Evolutionary conservation across 2,888 invertebrate species (phyloP).

Genomic region (Hesperia comma): DNA sequence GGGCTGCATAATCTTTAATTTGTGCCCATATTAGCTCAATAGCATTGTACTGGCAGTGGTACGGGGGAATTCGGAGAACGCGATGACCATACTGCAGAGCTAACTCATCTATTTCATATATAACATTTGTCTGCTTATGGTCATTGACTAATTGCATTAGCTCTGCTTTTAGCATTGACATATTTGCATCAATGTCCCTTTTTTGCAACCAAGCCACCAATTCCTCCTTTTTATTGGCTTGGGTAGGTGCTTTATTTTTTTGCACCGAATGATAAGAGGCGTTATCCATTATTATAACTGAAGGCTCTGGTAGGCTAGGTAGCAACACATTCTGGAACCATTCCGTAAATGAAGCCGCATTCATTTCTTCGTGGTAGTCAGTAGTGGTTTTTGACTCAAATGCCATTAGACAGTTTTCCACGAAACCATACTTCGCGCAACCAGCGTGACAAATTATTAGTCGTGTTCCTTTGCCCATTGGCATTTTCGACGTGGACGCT

Average conservation of each 20-base stretch:
- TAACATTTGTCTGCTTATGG: neutral
- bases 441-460: too few species aligned
- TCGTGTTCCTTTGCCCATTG: too few species aligned
- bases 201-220: neutral
- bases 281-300: neutral
- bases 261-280: slow-evolving; percentile 5
- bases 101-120: neutral
- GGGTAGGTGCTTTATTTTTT: slow-evolving; percentile 1
- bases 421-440: too few species aligned
- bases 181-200: slow-evolving; percentile 2
- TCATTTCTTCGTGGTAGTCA: too few species aligned
- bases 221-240: neutral
- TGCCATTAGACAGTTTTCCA: neutral
- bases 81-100: neutral
- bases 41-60: slow-evolving; percentile 8
- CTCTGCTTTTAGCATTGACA: neutral
- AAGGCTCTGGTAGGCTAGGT: neutral
- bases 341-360: neutral
- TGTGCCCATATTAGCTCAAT: slow-evolving; percentile 8
- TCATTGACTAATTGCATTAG: neutral
- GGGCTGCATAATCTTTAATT: slow-evolving; percentile 7
- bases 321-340: too few species aligned
- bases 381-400: neutral
- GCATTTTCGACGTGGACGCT: too few species aligned
- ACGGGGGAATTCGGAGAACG: neutral